Base-by-base conservation (phyloP, 2,113 vertebrate genomes). In the Regulus satrapa region DNA sequence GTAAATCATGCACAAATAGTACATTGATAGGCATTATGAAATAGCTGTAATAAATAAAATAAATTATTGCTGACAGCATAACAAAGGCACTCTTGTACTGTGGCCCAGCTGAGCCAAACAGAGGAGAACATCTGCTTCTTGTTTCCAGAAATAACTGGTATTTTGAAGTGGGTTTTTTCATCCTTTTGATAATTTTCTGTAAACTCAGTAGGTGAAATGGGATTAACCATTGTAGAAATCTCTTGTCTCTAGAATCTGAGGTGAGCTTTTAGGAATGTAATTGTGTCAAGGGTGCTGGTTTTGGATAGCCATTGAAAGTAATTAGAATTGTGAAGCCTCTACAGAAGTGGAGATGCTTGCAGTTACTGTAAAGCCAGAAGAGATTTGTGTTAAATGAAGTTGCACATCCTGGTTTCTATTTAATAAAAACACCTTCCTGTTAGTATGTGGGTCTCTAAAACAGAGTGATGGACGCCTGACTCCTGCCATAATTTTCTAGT, bases 101-200 rank as follows among this genome's bases (percentile, higher is more conserved):
- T 89, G 96, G 85, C 88, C 86, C 88, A 97, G 96, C 97, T 96
- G 90, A 96, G 95, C 93, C 92, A 95, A 95, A 97, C 89, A 92
- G 96, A 95, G 68, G 91, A 95, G 95, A 97, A 96, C 97, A 97
- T 96, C 97, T 96, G 92, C 86, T 97, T 97, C 96, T 97, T 97
- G 95, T 97, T 97, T 97, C 93, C 91, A 96, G 89, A 95, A 97
- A 96, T 95, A 95, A 94, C 95, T 91, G 85, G 52, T 72, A 93
- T 97, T 94, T 96, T 94, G 91, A 97, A 95, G 78, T 90, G 91
- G 55, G 1, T 61, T 91, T 95, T 94, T 79, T 96, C 83, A 80
- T 96, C 74, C 79, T 96, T 91, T 72, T 89, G 74, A 63, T 97
- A 77, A 96, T 85, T 95, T 77, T 92, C 58, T 92, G 83, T 95